Percentiles rank a stretch among this genome's conserved stretches.
These are phyloP conservation scores for Eubasilissa splendida DNA, from an alignment of 2,888 invertebrate genomes.

Conservation along the genomic window DNA sequence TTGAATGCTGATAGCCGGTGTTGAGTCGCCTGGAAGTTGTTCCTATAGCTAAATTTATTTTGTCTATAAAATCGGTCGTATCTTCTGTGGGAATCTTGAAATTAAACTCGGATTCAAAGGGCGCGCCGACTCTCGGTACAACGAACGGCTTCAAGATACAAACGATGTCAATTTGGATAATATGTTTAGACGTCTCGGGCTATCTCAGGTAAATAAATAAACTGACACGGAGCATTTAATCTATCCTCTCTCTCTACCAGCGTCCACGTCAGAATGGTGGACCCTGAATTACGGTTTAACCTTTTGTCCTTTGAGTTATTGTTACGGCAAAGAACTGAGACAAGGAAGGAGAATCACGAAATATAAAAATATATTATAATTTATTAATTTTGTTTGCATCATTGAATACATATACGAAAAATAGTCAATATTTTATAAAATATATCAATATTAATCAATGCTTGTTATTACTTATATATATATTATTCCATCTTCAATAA, in stretches of 20 bases:
- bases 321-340: slow-evolving; percentile 8
- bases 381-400: too few species aligned
- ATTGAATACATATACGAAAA: too few species aligned
- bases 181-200: slow-evolving; percentile 45
- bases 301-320: slow-evolving; percentile 34
- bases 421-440: too few species aligned
- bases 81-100: slow-evolving; percentile 46
- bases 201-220: slow-evolving; percentile 40
- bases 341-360: background rate
- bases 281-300: slow-evolving; percentile 10
- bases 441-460: too few species aligned
- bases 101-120: slow-evolving; percentile 31
- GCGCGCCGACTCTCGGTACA: slow-evolving; percentile 29
- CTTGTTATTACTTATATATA: too few species aligned
- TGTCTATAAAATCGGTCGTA: slow-evolving; percentile 48
- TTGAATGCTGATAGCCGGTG: slow-evolving; percentile 40
- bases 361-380: too few species aligned
- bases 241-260: slow-evolving; percentile 26
- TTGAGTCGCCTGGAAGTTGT: slow-evolving; percentile 11
- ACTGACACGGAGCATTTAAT: slow-evolving; percentile 35
- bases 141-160: slow-evolving; percentile 37
- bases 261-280: background rate
- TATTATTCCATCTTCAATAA: too few species aligned
- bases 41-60: slow-evolving; percentile 51
- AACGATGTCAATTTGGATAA: slow-evolving; percentile 54